These are phyloP conservation scores for Hydrozoanthus tunicans DNA, from an alignment of 64 coral and sea anemone species.

Conservation along the genomic window DNA sequence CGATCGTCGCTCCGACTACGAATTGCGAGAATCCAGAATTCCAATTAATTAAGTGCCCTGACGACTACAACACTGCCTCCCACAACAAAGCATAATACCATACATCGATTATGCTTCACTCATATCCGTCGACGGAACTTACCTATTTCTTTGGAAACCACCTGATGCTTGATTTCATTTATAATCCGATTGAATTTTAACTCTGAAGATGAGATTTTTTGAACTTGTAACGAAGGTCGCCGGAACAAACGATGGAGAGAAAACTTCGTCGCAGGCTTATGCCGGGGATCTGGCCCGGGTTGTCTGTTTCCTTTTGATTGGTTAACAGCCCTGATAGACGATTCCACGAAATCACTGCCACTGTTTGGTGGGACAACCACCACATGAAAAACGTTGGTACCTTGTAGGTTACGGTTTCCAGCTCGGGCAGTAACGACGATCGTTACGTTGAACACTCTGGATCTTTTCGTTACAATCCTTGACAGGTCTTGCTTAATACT, in stretches of 20 bases:
- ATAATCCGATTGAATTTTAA: slow-evolving; percentile 49
- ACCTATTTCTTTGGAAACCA: slow-evolving; percentile 31
- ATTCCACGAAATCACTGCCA: slow-evolving; percentile 25
- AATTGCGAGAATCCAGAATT: no score
- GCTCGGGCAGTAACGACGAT: slow-evolving; percentile 19
- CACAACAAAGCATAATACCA: no score
- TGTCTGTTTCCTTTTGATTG: slow-evolving; percentile 23
- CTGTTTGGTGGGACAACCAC: slow-evolving; percentile 24
- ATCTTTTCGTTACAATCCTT: neutral
- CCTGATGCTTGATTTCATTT: slow-evolving; percentile 38
- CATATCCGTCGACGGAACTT: neutral
- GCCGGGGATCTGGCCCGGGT: neutral
- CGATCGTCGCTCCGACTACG: no score
- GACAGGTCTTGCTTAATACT: slow-evolving; percentile 19
- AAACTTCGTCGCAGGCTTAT: slow-evolving; percentile 7
- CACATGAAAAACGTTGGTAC: slow-evolving; percentile 35
- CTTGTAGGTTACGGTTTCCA: neutral
- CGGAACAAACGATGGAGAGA: slow-evolving; percentile 49
- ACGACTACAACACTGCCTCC: no score
- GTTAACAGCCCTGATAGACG: slow-evolving; percentile 33
- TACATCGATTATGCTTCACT: no score
- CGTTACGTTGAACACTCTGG: slow-evolving; percentile 24
- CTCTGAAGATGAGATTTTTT: slow-evolving; percentile 43
- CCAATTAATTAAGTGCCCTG: no score
- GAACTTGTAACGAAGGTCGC: neutral